These are phyloP conservation scores for Drosophila ezoana DNA, from an alignment of 2,888 invertebrate species.

Conservation along the genomic window DNA sequence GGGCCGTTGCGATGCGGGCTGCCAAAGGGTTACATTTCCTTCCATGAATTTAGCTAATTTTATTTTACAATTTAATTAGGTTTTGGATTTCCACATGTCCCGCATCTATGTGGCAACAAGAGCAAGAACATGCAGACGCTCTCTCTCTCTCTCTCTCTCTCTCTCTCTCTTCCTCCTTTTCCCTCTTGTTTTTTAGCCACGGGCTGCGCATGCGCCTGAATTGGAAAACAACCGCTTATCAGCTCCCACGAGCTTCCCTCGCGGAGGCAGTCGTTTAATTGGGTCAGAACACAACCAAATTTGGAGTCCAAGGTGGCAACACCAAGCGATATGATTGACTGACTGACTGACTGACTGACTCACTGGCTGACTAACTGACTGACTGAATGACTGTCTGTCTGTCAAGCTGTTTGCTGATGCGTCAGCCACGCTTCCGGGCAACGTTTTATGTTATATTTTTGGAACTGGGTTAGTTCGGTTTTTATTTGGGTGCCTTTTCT, in stretches of 20 bases:
- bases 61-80: conserved; percentile 76
- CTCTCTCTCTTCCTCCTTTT: no score
- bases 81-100: conserved; percentile 74
- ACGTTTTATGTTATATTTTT: background rate
- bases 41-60: conserved; percentile 70
- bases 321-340: background rate
- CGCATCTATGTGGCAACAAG: conserved; percentile 48
- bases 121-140: background rate
- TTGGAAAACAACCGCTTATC: conserved; percentile 35
- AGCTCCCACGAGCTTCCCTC: background rate
- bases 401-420: conserved; percentile 33
- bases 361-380: conserved; percentile 5
- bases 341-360: conserved; percentile 11
- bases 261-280: conserved; percentile 32
- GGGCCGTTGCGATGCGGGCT: conserved; percentile 46
- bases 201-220: conserved; percentile 66
- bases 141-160: no score
- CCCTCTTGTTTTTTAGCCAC: conserved; percentile 22
- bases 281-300: conserved; percentile 31
- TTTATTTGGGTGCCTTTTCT: background rate
- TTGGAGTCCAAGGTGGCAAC: conserved; percentile 41
- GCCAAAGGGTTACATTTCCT: conserved; percentile 53
- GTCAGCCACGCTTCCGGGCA: conserved; percentile 46
- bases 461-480: conserved; percentile 4
- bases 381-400: background rate